Evolutionary conservation across 2,113 vertebrate genomes (phyloP).

Genomic region (Poicephalus meyeri): DNA sequence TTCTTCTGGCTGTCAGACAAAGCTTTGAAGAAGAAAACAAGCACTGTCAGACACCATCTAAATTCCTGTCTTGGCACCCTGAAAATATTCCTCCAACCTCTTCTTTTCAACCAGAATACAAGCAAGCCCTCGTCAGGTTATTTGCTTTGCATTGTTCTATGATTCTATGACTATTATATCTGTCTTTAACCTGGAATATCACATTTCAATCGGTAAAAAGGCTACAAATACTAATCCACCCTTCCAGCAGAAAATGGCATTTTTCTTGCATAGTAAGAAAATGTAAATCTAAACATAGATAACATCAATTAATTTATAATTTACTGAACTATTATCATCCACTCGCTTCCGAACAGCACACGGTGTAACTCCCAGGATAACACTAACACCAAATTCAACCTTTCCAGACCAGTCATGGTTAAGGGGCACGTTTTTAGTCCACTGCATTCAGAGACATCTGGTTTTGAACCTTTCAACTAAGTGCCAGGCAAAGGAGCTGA

Average conservation of each 20-base stretch:
- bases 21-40: not conserved
- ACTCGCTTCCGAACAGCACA: not conserved
- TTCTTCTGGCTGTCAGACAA: not conserved
- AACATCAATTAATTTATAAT: not conserved
- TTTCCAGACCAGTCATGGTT: not conserved
- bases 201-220: not conserved
- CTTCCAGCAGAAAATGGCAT: not conserved
- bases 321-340: not conserved
- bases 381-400: not conserved
- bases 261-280: not conserved
- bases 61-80: not conserved
- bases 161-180: not conserved
- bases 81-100: not conserved
- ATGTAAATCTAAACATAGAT: not conserved
- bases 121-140: not conserved
- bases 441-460: not conserved
- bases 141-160: not conserved
- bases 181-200: not conserved
- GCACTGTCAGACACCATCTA: accelerated
- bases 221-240: not conserved
- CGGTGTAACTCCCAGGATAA: not conserved
- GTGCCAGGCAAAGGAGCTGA: not conserved
- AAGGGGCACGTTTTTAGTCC: not conserved
- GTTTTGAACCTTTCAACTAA: not conserved
- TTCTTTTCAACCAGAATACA: not conserved